phyloP scores from a whole-genome alignment of 2,113 vertebrate genomes.

The Odontesthes bonariensis region DNA sequence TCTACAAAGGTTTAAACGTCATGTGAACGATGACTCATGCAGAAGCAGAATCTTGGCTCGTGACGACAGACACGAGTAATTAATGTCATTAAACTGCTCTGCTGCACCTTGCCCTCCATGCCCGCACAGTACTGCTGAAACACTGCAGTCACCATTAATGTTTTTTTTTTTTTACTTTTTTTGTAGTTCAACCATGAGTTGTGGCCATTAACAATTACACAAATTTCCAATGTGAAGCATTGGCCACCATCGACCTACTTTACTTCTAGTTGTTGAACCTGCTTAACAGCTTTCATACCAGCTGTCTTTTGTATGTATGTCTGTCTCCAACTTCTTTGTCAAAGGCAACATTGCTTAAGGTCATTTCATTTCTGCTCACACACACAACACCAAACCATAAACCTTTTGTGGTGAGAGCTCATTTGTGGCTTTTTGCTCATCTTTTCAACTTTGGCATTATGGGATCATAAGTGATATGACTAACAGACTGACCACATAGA shows the following conservation, averaged over 20 bases:
- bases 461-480: conserved; percentile 25
- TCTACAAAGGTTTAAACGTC: neutral
- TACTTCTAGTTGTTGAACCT: neutral
- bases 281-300: neutral
- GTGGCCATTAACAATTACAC: neutral
- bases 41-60: neutral
- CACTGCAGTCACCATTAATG: too few species aligned
- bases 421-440: neutral
- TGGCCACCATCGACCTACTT: neutral
- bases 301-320: too few species aligned
- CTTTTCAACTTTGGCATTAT: conserved; percentile 22
- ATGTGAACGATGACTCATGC: conserved; percentile 20
- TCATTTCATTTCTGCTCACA: neutral
- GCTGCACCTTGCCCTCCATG: neutral
- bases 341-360: neutral
- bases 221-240: neutral
- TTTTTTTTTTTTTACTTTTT: neutral
- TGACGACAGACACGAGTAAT: neutral
- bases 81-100: neutral
- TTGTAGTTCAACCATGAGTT: neutral
- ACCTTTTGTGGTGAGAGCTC: neutral
- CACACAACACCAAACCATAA: neutral
- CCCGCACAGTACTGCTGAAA: neutral
- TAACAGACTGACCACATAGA: conserved; percentile 35
- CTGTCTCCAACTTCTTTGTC: neutral